A percentile compares a stretch with the other conserved stretches of the same genome.
Evolutionary conservation across 2,113 vertebrate genomes (phyloP).

Genomic region (Strix uralensis): DNA sequence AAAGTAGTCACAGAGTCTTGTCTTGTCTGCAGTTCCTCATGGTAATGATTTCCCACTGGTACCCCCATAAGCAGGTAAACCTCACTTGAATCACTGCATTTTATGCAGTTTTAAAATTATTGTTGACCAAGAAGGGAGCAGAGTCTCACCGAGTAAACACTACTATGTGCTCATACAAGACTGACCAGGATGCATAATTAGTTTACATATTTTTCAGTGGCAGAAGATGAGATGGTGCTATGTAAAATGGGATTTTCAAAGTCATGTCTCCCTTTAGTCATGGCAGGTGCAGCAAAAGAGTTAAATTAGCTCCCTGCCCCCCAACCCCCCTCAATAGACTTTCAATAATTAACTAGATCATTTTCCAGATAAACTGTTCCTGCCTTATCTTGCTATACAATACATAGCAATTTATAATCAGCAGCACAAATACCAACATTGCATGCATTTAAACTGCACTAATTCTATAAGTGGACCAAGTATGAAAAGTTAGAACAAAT

Average conservation of each 20-base stretch:
- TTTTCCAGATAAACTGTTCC: conserved; percentile 52
- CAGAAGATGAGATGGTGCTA: neutral
- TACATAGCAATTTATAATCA: conserved; percentile 16
- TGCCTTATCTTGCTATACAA: conserved; percentile 60
- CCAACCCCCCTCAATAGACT: neutral
- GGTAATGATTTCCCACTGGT: neutral
- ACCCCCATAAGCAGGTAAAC: neutral
- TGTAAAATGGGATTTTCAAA: neutral
- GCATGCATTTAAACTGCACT: conserved; percentile 62
- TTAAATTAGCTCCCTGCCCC: neutral
- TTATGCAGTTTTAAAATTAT: neutral
- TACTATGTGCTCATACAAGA: fast-evolving
- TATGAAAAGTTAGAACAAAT: neutral
- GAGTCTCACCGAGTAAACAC: neutral
- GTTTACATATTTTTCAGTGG: neutral
- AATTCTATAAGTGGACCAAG: conserved; percentile 28
- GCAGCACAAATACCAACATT: neutral
- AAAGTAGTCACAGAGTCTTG: neutral
- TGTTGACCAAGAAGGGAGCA: neutral
- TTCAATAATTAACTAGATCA: conserved; percentile 65
- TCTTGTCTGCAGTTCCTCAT: neutral
- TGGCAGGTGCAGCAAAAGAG: neutral
- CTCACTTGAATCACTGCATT: neutral
- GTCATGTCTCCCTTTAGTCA: neutral
- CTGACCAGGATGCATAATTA: neutral